Base-by-base conservation (phyloP, 2,888 invertebrate genomes). In the Colletes collaris region DNA sequence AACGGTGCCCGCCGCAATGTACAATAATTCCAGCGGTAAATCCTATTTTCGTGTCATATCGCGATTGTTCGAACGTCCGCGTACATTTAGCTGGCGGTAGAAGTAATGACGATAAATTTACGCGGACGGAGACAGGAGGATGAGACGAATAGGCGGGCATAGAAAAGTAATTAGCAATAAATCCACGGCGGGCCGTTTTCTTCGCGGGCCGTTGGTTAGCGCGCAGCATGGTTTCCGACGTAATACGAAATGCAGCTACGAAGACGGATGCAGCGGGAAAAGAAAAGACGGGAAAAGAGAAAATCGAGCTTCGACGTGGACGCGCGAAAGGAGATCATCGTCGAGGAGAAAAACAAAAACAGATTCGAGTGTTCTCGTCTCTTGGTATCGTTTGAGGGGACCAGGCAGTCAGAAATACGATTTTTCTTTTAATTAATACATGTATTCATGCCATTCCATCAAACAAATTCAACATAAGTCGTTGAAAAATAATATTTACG, bases 161-260 rank as follows among this genome's bases (percentile, higher is more conserved):
- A 70, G 86, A 65, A 86, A 86, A 84, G 82, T 86, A 86, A 86
- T 86, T 86, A 86, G 79, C 76, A 84, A 86, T 86, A 84, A 86
- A 86, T 86, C 78, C 62, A 72, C 62, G 27, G 62, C 59, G 58
- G 56, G 65, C 64, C 75, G 65, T 64, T 86, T 86, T 84, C 66
- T 84, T 86, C 70, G 62, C 64, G 63, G 67, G 58, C 49, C 37
- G 58, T 4, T 60, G 63, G 58, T 60, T 72, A 77, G 56, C 73
- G 68, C 58, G 55, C 67, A 16, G 59, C 1, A 52, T 46, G 37
- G 65, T 50, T 63, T 62, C 56, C 67, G 56, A n/a, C 53, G 60
- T 60, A 63, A 69, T 53, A 64, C 35, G 52, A 63, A 71, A 64
- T 60, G 66, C 66, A 64, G 44, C 37, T 16, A 65, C 65, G 64